Base-by-base conservation (phyloP, 1,140 invertebrate species). In the Streblospio benedicti region DNA sequence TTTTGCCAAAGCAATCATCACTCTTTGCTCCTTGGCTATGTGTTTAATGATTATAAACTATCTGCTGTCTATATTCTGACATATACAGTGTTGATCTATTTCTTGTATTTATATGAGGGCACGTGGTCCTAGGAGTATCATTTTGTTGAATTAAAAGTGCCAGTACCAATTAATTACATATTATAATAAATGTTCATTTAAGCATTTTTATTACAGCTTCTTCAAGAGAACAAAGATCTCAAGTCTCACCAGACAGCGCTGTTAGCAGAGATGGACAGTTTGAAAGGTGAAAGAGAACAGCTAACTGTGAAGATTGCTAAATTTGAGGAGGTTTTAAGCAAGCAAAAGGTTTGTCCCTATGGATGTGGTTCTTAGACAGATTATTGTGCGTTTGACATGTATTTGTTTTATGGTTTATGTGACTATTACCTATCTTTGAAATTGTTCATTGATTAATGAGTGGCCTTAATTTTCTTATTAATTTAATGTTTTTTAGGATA, bases 241-340 rank as follows among this genome's bases (percentile, higher is more conserved):
- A 71, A 76, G 45, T 64, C 67, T 53, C 73, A 80, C 33, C 75
- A 78, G 52, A 57, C 68, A 20, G 59, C 67, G 4, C 66, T 80
- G 30, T 65, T 73, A 4, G 68, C 70, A 31, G 77, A 79, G 1
- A 44, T 83, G 5, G 67, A 78, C 44, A 76, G 75, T n/a, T 49
- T 82, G 50, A 79, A 82, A 57, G 62, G 65, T 27, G 81, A 81
- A 59, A 80, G 77, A 49, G 64, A 80, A 41, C 27, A 69, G 12
- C 59, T 77, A 57, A 73, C 69, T 47, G 65, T 73, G 51, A 62
- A 71, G 49, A 71, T 69, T 54, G 23, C 67, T 20, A 65, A 72
- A 33, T 58, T 70, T 28, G 63, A 72, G 35, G 68, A 71, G 55
- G 66, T 74, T 4, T 14, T 4, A 14, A 25, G 18, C 14, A 14